Conservation (phyloP, 2,797 vertebrate genomes). For the Pangasius djambal region DNA sequence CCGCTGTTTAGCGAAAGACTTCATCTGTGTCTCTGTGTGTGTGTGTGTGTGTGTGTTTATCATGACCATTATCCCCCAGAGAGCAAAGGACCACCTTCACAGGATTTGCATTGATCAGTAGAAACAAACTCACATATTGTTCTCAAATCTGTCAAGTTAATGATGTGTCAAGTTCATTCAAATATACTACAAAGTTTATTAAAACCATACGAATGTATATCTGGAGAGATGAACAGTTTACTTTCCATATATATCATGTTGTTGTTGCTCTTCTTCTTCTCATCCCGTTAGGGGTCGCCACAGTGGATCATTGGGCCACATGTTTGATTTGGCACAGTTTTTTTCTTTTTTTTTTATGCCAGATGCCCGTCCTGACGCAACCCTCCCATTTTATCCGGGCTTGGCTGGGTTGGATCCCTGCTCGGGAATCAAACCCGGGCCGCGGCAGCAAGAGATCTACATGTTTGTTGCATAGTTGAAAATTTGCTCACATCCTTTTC, state of each 20-base stretch:
- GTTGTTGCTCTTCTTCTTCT: too few species aligned
- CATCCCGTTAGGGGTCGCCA: too few species aligned
- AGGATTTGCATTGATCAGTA: slow-evolving; percentile 29
- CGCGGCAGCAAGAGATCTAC: background rate
- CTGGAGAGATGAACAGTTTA: background rate
- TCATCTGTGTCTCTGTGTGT: slow-evolving; percentile 50
- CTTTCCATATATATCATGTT: background rate
- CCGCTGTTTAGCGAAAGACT: slow-evolving; percentile 68
- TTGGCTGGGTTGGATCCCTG: too few species aligned
- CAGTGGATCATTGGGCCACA: too few species aligned
- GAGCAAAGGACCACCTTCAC: slow-evolving; percentile 13
- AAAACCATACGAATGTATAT: background rate
- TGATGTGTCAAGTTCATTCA: too few species aligned
- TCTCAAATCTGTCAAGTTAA: background rate
- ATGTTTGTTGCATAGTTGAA: background rate
- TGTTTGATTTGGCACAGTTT: too few species aligned
- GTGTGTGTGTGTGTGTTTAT: slow-evolving; percentile 60
- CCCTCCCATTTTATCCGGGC: too few species aligned
- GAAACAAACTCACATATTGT: slow-evolving; percentile 29
- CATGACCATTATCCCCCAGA: slow-evolving; percentile 29
- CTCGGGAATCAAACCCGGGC: too few species aligned
- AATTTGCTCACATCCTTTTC: background rate
- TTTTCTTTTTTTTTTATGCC: too few species aligned
- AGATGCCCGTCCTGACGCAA: too few species aligned
- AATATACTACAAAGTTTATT: background rate